Evolutionary conservation across 2,797 vertebrate genomes (phyloP), one percentile per base, ranked within the genome.

Genomic region (Cynodonichthys magdalenae): DNA sequence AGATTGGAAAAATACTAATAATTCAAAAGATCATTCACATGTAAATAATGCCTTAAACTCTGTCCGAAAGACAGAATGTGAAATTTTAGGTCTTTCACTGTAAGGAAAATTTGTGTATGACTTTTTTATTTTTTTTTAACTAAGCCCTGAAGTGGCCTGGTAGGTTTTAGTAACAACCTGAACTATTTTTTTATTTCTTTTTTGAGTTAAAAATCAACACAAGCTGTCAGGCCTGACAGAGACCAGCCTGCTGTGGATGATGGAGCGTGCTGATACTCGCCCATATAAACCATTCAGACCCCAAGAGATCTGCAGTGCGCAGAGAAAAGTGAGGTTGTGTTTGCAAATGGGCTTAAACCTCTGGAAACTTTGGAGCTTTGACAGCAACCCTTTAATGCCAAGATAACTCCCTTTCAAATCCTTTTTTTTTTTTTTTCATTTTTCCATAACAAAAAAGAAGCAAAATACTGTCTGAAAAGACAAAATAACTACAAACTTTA

Each of bases 321-420:
- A 78, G 70, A 75, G 55, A 65, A 73, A 66, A 63, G 51, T n/a
- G 15, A 63, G 55, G 53, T 15, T 66, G 53, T 45, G 48, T 62
- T 80, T 46, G 42, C 65, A 74, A 84, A 80, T 75, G 53, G 34
- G 15, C 65, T 62, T 20, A 76, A 75, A 72, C 24, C 63, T 57
- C 47, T 15, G 48, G 48, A 53, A 74, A 70, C 71, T 45, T 64
- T 11, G 11, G 41, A 70, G 54, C 34, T 55, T 63, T 34, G 24
- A 73, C 51, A 64, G 61, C 19, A 60, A 53, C 46, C 34, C 34
- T 66, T 70, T 67, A 82, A 73, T 60, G 69, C 36, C 15, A 57
- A 63, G 63, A 73, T 41, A 6, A 65, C n/a, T 72, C 45, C 64
- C 73, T 62, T 79, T 19, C 65, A 59, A 74, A 58, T 24, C 24